Evolutionary conservation across 2,797 vertebrate species (phyloP).

Genomic region (Fundulus diaphanus): DNA sequence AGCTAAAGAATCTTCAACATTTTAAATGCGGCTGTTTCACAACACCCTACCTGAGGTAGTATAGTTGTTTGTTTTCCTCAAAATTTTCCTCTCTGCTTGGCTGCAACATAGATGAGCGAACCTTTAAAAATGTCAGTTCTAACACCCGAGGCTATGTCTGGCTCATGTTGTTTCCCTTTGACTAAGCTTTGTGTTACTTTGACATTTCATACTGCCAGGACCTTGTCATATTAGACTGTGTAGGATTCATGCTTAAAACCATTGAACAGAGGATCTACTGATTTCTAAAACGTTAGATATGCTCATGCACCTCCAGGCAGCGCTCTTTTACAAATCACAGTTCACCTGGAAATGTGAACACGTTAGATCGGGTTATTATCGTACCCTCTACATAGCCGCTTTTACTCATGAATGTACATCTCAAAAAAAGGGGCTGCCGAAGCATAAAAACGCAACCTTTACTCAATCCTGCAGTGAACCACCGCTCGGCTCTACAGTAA

Average conservation of each 20-base stretch:
- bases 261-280: neutral
- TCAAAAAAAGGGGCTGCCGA: neutral
- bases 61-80: neutral
- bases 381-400: neutral
- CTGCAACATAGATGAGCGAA: neutral
- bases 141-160: neutral
- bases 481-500: neutral
- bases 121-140: neutral
- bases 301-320: neutral
- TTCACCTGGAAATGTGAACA: neutral
- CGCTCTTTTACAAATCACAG: neutral
- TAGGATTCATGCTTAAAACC: neutral
- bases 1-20: neutral
- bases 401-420: neutral
- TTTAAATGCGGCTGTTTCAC: neutral
- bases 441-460: neutral
- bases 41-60: neutral
- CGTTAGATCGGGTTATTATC: neutral
- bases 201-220: neutral
- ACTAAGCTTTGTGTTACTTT: neutral
- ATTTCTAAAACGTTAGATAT: neutral
- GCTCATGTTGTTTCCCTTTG: slow-evolving; percentile 8
- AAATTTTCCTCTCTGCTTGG: slow-evolving; percentile 1
- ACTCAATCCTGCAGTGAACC: neutral
- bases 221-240: neutral